Conservation (phyloP, 2,113 vertebrate species). For the Clarias magur region DNA sequence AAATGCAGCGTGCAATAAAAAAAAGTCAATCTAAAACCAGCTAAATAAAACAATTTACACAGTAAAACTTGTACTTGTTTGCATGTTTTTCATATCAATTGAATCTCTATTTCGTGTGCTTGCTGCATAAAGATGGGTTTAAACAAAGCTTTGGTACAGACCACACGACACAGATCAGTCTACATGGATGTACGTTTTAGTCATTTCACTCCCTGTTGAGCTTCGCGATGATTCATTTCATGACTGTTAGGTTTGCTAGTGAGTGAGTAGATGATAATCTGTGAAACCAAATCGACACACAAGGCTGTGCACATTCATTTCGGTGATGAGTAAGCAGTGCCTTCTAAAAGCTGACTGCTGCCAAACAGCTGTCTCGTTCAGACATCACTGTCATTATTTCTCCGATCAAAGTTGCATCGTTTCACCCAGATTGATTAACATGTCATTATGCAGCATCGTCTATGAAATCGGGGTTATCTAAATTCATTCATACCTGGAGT, state of each 20-base stretch:
- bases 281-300: conserved; percentile 41
- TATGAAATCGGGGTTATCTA: neutral
- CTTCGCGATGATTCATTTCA: conserved; percentile 49
- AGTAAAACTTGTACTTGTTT: neutral
- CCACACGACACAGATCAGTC: conserved; percentile 4
- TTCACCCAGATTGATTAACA: neutral
- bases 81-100: neutral
- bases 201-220: conserved; percentile 34
- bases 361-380: conserved; percentile 24
- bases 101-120: neutral
- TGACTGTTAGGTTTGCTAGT: conserved; percentile 20
- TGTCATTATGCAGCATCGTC: neutral
- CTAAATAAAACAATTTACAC: neutral
- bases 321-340: conserved; percentile 24
- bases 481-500: conserved; percentile 12
- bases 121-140: neutral
- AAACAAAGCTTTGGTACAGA: neutral
- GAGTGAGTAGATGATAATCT: conserved; percentile 37
- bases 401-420: conserved; percentile 26
- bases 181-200: conserved; percentile 15
- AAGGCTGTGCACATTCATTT: conserved; percentile 24
- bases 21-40: neutral
- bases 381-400: conserved; percentile 1
- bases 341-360: conserved; percentile 2
- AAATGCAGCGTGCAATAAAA: neutral